These are phyloP conservation scores for Gulo gulo DNA, from an alignment of 2,113 vertebrate species.

Conservation along the genomic window DNA sequence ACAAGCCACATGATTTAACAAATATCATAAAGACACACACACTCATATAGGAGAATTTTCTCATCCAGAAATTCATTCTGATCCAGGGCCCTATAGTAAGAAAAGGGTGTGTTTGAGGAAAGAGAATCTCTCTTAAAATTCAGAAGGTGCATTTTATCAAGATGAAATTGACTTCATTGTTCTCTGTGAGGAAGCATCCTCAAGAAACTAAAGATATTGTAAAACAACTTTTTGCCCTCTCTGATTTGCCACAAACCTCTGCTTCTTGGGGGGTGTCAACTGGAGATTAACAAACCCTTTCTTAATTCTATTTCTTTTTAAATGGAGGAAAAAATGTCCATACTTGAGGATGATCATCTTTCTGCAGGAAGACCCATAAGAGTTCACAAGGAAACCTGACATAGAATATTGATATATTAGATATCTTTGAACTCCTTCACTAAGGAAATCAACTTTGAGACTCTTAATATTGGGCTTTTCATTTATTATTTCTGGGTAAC, in stretches of 20 bases:
- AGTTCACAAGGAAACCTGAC: not conserved
- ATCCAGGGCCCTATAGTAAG: not conserved
- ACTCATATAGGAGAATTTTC: not conserved
- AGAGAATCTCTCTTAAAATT: conserved; percentile 5
- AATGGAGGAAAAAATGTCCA: not conserved
- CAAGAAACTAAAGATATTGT: not conserved
- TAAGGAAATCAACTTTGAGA: conserved; percentile 18
- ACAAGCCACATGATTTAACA: not conserved
- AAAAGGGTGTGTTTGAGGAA: not conserved
- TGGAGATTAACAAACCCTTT: not conserved
- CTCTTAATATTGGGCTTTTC: conserved; percentile 9
- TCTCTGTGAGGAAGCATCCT: not conserved
- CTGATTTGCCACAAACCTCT: not conserved
- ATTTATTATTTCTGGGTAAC: not conserved
- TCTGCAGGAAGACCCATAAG: not conserved
- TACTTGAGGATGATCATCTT: not conserved
- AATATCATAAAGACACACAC: not conserved
- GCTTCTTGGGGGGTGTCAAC: not conserved
- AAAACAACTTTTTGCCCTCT: conserved; percentile 1
- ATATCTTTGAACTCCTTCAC: not conserved
- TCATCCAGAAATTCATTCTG: conserved; percentile 10
- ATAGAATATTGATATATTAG: not conserved
- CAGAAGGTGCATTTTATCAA: not conserved
- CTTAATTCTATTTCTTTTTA: conserved; percentile 6
- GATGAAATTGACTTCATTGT: not conserved